Evolutionary conservation across 1,140 invertebrate species (phyloP).

Genomic region (Zaprionus africanus): DNA sequence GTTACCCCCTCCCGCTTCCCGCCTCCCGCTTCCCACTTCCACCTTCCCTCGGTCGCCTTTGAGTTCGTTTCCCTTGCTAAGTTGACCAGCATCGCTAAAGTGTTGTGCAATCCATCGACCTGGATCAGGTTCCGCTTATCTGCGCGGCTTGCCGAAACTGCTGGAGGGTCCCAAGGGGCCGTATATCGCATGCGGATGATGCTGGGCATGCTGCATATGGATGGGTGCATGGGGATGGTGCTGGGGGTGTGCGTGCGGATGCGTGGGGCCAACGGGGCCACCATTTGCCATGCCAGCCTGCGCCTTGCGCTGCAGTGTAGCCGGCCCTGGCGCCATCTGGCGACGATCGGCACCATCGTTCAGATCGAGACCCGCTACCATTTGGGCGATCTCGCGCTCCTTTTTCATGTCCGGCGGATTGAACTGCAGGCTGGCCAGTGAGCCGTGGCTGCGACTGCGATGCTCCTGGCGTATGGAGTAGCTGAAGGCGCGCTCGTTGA

Average conservation of each 20-base stretch:
- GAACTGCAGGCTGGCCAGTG: conserved; percentile 93
- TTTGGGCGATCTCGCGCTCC: conserved; percentile 95
- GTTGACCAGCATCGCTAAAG: conserved; percentile 82
- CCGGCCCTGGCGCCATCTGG: conserved; percentile 49
- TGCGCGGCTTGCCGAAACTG: conserved; percentile 78
- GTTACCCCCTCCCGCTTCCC: conserved; percentile 17
- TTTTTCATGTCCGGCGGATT: conserved; percentile 93
- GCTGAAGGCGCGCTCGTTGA: conserved; percentile 96
- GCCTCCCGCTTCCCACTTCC: not conserved
- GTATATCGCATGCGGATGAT: conserved; percentile 72
- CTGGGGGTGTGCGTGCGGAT: conserved; percentile 39
- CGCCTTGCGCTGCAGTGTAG: conserved; percentile 72
- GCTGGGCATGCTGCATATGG: conserved; percentile 39
- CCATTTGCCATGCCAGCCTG: conserved; percentile 60
- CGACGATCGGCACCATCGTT: conserved; percentile 86
- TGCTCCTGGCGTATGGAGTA: conserved; percentile 97
- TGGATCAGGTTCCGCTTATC: conserved; percentile 54
- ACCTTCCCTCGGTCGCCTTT: conserved; percentile 1
- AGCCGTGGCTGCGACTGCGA: conserved; percentile 94
- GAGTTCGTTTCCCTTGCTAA: conserved; percentile 47
- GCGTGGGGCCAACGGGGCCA: conserved; percentile 21
- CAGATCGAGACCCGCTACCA: conserved; percentile 94
- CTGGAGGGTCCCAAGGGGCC: conserved; percentile 69
- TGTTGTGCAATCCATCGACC: conserved; percentile 35
- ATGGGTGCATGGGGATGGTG: conserved; percentile 23